These are phyloP conservation scores for Chionodraco myersi DNA, from an alignment of 2,113 vertebrate genomes.

Conservation along the genomic window DNA sequence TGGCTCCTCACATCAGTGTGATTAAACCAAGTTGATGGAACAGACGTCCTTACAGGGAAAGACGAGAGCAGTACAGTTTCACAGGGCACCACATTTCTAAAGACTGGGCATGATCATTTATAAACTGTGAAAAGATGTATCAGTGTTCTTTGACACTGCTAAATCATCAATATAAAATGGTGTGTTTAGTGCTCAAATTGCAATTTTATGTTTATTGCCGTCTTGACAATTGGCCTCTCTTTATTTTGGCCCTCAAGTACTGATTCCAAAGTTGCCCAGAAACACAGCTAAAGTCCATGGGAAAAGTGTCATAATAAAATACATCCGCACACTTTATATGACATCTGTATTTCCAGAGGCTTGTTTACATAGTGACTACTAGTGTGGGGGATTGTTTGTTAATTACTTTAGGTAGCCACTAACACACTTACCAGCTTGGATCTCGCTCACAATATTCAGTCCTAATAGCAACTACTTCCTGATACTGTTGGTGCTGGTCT, in stretches of 20 bases:
- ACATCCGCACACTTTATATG: too few relatives aligned
- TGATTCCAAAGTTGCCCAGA: not conserved
- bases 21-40: conserved; percentile 64
- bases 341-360: too few relatives aligned
- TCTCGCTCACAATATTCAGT: too few relatives aligned
- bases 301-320: too few relatives aligned
- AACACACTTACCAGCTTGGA: too few relatives aligned
- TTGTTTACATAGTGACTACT: too few relatives aligned
- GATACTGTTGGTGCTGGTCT: too few relatives aligned
- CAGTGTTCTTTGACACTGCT: not conserved
- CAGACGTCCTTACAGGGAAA: conserved; percentile 28
- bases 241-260: not conserved
- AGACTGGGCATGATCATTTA: not conserved
- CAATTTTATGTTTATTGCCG: not conserved
- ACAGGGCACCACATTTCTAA: not conserved
- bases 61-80: not conserved
- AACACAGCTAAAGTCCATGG: not conserved
- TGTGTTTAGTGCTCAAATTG: not conserved
- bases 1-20: conserved; percentile 59
- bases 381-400: too few relatives aligned
- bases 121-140: not conserved
- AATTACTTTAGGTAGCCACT: too few relatives aligned
- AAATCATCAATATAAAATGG: not conserved
- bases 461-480: too few relatives aligned
- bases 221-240: not conserved